Evolutionary conservation across 1,140 invertebrate species (phyloP).

Genomic region (Aphaenogaster floridana): DNA sequence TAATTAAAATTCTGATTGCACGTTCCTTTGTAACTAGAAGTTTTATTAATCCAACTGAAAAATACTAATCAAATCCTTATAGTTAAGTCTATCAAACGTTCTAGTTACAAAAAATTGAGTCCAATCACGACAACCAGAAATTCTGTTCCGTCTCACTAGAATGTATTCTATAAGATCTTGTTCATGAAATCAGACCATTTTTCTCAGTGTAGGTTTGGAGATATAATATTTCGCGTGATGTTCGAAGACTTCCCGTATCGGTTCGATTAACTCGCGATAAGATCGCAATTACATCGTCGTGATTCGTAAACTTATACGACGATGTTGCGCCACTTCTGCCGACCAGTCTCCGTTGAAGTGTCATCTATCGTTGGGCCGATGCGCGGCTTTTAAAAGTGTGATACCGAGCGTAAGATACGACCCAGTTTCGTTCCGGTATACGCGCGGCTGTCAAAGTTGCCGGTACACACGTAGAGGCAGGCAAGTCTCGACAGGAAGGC

Average conservation of each 20-base stretch:
- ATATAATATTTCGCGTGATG: not conserved
- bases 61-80: too few relatives aligned
- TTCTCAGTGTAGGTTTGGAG: too few relatives aligned
- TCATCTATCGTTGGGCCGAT: not conserved
- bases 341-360: not conserved
- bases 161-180: too few relatives aligned
- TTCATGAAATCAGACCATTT: too few relatives aligned
- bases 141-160: too few relatives aligned
- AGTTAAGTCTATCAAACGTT: too few relatives aligned
- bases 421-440: constrained; percentile 49
- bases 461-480: not conserved
- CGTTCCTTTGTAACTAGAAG: too few relatives aligned
- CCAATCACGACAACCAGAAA: too few relatives aligned
- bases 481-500: constrained; percentile 18
- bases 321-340: not conserved
- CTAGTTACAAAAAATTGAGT: too few relatives aligned
- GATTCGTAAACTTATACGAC: not conserved
- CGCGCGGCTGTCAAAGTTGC: constrained; percentile 26
- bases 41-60: too few relatives aligned
- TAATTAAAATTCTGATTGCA: too few relatives aligned
- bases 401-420: constrained; percentile 43
- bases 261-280: not conserved
- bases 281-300: not conserved
- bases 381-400: constrained; percentile 41
- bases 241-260: not conserved